These are phyloP conservation scores for Colletes latitarsis DNA, from an alignment of 1,140 invertebrate species.

Conservation along the genomic window DNA sequence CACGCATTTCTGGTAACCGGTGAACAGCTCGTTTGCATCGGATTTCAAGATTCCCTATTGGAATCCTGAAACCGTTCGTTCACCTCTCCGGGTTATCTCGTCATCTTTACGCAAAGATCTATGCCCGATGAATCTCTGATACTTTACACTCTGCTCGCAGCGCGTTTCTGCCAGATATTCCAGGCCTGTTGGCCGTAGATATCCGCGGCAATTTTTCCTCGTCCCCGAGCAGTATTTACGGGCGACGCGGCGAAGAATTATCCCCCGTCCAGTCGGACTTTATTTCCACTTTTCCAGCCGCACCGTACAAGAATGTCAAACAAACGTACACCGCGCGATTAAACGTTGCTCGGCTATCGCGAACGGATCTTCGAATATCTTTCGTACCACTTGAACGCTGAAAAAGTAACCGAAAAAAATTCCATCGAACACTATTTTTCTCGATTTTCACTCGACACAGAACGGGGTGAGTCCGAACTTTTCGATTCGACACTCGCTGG, in stretches of 20 bases:
- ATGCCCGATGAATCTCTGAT: constrained; percentile 47
- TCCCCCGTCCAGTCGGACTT: not conserved
- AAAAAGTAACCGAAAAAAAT: too few relatives aligned
- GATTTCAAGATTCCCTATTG: constrained; percentile 27
- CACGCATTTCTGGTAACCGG: too few relatives aligned
- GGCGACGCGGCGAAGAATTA: constrained; percentile 17
- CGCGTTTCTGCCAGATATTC: constrained; percentile 14
- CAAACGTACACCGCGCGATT: not conserved
- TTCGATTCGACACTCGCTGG: not conserved
- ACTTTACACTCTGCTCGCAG: constrained; percentile 30
- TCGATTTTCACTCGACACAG: not conserved
- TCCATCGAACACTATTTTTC: too few relatives aligned
- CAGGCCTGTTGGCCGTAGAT: constrained; percentile 32
- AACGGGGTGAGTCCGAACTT: too few relatives aligned
- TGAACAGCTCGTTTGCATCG: not conserved
- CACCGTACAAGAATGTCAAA: not conserved
- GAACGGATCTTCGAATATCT: too few relatives aligned
- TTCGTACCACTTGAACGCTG: too few relatives aligned
- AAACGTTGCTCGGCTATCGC: too few relatives aligned
- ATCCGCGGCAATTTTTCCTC: constrained; percentile 11
- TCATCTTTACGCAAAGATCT: constrained; percentile 56
- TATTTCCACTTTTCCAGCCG: constrained; percentile 1
- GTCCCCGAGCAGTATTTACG: constrained; percentile 29
- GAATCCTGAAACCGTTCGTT: constrained; percentile 45
- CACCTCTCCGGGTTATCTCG: constrained; percentile 48